Evolutionary conservation across 2,113 vertebrate genomes (phyloP), one percentile per base, ranked within the genome.

Genomic region (Leptobrachium ailaonicum): DNA sequence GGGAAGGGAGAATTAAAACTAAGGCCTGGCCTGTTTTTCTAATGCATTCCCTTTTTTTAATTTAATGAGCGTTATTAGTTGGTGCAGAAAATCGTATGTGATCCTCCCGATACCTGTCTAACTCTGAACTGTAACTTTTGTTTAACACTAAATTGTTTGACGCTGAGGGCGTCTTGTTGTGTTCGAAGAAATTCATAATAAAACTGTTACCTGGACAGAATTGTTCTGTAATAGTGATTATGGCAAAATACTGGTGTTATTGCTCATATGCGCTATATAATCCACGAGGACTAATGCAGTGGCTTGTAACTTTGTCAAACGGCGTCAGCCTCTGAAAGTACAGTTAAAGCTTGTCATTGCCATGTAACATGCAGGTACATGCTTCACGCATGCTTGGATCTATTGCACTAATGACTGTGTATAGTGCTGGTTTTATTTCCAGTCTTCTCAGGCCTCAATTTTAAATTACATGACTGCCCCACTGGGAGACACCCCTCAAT

Each of bases 301-400:
- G 20, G 20, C 20, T 32, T 32, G 20, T 32, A 32, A 32, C 43
- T 47, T 66, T 0, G 6, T 5, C 9, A 44, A 44, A 8, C 50
- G 0, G 14, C 2, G 43, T 2, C 44, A 44, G n/a, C 58, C 32
- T 78, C 50, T 63, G 41, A 83, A 86, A 89, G 87, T 89, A 88
- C 41, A 87, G 88, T 91, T 94, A 91, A 91, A 93, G 89, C 92
- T 93, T 93, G 88, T 92, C 89, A 88, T 85, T 62, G 83, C 86
- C 87, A 84, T 87, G 88, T 76, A 85, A 83, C 84, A 88, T 76
- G 88, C 84, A 90, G 83, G 81, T 66, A 80, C 72, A 86, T 84
- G 83, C 85, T 86, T 90, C 86, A 80, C 88, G 66, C 76, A 42
- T 67, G 63, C 63, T 77, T 70, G 53, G 2, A 40, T 71, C 54